Evolutionary conservation across 1,140 invertebrate species (phyloP).

Genomic region (Orius laevigatus): DNA sequence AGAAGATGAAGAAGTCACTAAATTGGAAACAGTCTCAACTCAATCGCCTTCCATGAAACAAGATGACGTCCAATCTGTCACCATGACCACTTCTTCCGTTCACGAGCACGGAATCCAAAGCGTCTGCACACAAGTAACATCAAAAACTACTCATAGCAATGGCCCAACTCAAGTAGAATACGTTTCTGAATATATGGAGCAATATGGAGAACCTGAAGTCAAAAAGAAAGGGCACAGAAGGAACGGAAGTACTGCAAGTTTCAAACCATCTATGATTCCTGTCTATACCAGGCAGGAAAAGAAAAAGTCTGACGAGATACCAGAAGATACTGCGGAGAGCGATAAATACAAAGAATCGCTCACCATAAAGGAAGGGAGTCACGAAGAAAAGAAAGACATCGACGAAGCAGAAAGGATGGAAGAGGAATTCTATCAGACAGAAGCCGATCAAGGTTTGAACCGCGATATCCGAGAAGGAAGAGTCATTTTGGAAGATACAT

Average conservation of each 20-base stretch:
- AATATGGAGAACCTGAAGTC: conserved; percentile 23
- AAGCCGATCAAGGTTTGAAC: conserved; percentile 28
- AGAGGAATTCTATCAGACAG: conserved; percentile 27
- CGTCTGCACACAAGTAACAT: conserved; percentile 37
- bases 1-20: conserved; percentile 22
- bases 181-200: conserved; percentile 30
- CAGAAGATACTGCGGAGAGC: conserved; percentile 24
- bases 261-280: conserved; percentile 24
- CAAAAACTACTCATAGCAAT: conserved; percentile 29
- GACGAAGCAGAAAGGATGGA: conserved; percentile 26
- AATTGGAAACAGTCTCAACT: conserved; percentile 24
- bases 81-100: conserved; percentile 34
- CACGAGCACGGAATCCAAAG: conserved; percentile 30
- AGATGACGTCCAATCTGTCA: conserved; percentile 30
- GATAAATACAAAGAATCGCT: conserved; percentile 26
- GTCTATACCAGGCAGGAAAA: conserved; percentile 15
- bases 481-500: conserved; percentile 20
- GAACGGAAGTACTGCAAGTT: conserved; percentile 32
- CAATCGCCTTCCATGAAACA: conserved; percentile 18
- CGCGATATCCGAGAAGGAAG: conserved; percentile 24
- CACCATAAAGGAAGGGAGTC: conserved; percentile 28
- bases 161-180: conserved; percentile 39
- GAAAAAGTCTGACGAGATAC: conserved; percentile 12
- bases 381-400: conserved; percentile 29
- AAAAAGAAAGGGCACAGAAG: conserved; percentile 35